Conservation (phyloP, 2,113 vertebrate genomes). For the Phaetusa simplex region DNA sequence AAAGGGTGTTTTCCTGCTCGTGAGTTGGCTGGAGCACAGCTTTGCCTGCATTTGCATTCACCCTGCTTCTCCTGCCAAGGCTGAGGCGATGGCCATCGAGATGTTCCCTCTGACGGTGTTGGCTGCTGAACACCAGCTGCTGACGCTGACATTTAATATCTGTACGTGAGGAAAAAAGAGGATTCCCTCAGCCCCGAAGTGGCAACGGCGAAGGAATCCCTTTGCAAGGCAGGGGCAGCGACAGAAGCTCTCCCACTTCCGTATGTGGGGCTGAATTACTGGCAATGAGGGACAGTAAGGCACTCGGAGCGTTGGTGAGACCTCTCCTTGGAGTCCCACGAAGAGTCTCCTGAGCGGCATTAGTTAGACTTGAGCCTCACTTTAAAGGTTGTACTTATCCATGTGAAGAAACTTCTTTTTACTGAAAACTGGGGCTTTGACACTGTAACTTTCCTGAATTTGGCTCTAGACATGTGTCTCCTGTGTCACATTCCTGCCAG, state of each 20-base stretch:
- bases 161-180: not conserved
- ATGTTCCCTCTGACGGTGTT: not conserved
- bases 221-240: not conserved
- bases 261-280: not conserved
- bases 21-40: not conserved
- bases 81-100: not conserved
- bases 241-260: rapidly evolving
- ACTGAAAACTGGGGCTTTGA: not conserved
- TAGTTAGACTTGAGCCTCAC: not conserved
- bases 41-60: not conserved
- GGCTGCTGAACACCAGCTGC: not conserved
- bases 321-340: not conserved
- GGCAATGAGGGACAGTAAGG: not conserved
- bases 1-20: not conserved
- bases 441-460: not conserved
- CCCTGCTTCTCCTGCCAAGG: not conserved
- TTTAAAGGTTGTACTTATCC: not conserved
- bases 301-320: not conserved
- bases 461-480: not conserved
- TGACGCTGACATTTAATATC: not conserved
- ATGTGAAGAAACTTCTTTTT: not conserved
- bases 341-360: not conserved
- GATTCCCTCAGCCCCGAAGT: not conserved
- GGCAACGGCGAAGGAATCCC: not conserved
- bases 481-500: not conserved